Evolutionary conservation across 2,888 invertebrate genomes (phyloP), one percentile per base, ranked within the genome.

Genomic region (Zygothrica quintamaculata): DNA sequence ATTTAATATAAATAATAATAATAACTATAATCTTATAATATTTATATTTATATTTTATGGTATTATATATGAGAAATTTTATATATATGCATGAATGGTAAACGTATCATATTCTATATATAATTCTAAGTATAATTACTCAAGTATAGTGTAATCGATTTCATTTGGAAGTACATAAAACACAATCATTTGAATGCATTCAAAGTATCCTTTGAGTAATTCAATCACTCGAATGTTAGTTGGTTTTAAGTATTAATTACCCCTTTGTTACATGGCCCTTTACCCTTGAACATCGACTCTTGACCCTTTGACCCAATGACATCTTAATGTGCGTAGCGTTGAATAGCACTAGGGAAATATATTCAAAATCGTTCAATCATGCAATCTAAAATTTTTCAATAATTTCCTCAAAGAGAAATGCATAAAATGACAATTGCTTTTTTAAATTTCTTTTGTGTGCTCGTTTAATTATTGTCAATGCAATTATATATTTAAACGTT

Each of bases 391-490:
- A 29, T 29, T 7, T 25, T 15, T 15, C 36, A 15, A 9, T 29
- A 29, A 29, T 8, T 8, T 8, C n/a, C 9, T 34, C 3, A n/a
- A 22, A 48, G 33, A 26, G 22, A 39, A 37, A 52, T 36, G 39
- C 42, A 52, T 50, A 67, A 25, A 16, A 29, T 18, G 31, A 60
- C 13, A 55, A 48, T 46, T 57, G 72, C 72, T 59, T 69, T 6
- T n/a, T 16, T 26, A 25, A 39, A 18, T 31, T 25, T 33, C 31
- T 43, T 37, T 71, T 72, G 37, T 69, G 50, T 69, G 52, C 44
- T 53, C 58, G 65, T 36, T 73, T 16, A 59, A 60, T 51, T 42
- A 34, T 7, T 11, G 18, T 51, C 12, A 47, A 34, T 55, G 46
- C 64, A 64, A 71, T 29, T 65, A n/a, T n/a, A n/a, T n/a, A n/a